phyloP scores from a whole-genome alignment of 2,888 invertebrate genomes.

The Seira sanloemensis region DNA sequence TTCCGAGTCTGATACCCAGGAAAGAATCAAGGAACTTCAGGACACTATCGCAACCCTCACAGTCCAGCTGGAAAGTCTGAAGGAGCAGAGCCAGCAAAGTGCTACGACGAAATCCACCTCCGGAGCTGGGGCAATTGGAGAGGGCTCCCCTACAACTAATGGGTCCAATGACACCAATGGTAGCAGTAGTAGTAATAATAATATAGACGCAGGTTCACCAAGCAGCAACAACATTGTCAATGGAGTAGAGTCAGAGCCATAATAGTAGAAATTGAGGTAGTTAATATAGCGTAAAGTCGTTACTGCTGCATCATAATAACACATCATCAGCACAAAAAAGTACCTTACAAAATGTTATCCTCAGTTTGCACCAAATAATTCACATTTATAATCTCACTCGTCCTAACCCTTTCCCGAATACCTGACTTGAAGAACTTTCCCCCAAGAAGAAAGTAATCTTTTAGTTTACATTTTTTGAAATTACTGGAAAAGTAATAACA shows the following conservation, averaged over 20 bases:
- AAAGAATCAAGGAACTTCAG: constrained; percentile 79
- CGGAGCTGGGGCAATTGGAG: background rate
- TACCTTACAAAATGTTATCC: constrained; percentile 35
- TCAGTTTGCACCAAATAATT: constrained; percentile 6
- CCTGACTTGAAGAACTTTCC: background rate
- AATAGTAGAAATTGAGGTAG: constrained; percentile 28
- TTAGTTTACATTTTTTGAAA: no score
- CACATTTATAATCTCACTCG: background rate
- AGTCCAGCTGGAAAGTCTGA: constrained; percentile 85
- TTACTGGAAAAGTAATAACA: no score
- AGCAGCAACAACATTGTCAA: constrained; percentile 26
- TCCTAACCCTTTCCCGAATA: background rate
- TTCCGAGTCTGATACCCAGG: constrained; percentile 70
- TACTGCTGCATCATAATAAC: background rate
- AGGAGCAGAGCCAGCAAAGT: constrained; percentile 57
- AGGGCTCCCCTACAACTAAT: constrained; percentile 27
- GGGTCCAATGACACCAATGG: constrained; percentile 51
- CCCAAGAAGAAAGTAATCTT: background rate
- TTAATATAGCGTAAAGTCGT: background rate
- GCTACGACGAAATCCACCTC: background rate
- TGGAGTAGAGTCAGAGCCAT: constrained; percentile 59
- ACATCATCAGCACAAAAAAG: constrained; percentile 29
- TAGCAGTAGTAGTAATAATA: constrained; percentile 24
- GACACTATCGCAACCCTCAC: constrained; percentile 94
- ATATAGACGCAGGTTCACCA: constrained; percentile 48